A percentile compares a stretch with the other conserved stretches of the same genome.
Evolutionary conservation across 2,113 vertebrate species (phyloP).

Genomic region (Cricetomys ansorgei): DNA sequence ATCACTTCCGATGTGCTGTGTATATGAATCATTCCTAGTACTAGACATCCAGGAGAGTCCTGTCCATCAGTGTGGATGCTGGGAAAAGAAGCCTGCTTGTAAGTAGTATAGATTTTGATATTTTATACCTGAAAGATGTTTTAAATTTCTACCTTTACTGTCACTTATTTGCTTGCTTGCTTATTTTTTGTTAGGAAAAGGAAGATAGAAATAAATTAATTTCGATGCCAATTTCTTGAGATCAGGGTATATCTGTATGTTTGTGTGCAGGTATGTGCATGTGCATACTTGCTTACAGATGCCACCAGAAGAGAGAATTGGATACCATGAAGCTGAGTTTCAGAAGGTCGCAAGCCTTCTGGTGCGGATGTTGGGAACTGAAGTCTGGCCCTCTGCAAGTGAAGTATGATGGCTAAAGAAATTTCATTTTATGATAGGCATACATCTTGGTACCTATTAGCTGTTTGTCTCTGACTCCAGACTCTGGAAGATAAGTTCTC

Average conservation of each 20-base stretch:
- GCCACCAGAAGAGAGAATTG: neutral
- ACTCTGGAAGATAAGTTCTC: no score
- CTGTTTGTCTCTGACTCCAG: no score
- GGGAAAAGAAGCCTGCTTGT: neutral
- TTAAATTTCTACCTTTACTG: neutral
- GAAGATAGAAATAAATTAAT: neutral
- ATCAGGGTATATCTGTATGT: neutral
- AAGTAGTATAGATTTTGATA: neutral
- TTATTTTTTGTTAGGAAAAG: neutral
- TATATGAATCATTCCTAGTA: slow-evolving; percentile 59
- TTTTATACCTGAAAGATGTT: neutral
- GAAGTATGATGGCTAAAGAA: no score
- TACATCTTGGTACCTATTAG: no score
- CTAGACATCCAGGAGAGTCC: neutral
- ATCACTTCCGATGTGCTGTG: slow-evolving; percentile 46
- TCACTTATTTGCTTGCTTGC: neutral
- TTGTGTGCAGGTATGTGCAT: neutral
- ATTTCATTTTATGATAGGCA: no score
- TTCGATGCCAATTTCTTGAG: neutral
- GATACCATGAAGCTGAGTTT: neutral
- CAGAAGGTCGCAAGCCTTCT: no score
- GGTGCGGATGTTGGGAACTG: no score
- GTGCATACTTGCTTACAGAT: neutral
- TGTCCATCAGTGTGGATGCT: neutral
- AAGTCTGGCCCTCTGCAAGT: neutral